Evolutionary conservation across 2,888 invertebrate genomes (phyloP), one percentile per base, ranked within the genome.

Genomic region (Zaprionus lineosus): DNA sequence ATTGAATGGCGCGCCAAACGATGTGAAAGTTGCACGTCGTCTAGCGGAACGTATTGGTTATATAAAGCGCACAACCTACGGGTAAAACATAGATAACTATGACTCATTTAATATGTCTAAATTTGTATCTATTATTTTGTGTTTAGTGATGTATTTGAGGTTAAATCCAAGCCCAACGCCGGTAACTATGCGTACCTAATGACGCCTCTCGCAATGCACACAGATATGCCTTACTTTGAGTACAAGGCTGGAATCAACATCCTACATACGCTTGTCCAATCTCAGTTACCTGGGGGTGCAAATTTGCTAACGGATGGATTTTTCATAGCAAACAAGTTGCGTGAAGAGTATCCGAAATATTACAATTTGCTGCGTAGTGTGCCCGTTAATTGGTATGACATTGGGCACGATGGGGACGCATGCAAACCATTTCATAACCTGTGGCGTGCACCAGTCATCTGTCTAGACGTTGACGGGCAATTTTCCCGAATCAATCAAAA

Each of bases 211-310:
- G 94, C 94, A 60, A 90, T 95, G 74, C 95, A 95, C 79, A 93
- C 93, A 0, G 95, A 95, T 87, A 90, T 95, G 66, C 94, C 95
- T 0, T 95, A 94, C 81, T 94, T 94, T 75, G 92, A 93, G 62
- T 93, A 94, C 82, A 93, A 75, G 59, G 94, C 95, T 0, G 94
- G 95, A 58, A 92, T 92, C 0, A 94, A 94, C 87, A 88, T 95
- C 74, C 89, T 95, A 2, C 95, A 95, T 82, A 95, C 94, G 84
- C 88, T 94, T 1, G 91, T 92, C 2, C 94, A 94, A 87, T 92
- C 93, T 0, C 72, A 89, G 1, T 91, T 92, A 2, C 74, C 88
- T 9, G 95, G 95, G 0, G 95, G 95, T 0, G 92, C 93, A 34
- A 94, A 93, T 81, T 89, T 93, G 24, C 89, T 95, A 2, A 91